A percentile compares a stretch with the other conserved stretches of the same genome.
These are phyloP conservation scores for Cetonia aurata DNA, from an alignment of 2,888 invertebrate species.

Conservation along the genomic window DNA sequence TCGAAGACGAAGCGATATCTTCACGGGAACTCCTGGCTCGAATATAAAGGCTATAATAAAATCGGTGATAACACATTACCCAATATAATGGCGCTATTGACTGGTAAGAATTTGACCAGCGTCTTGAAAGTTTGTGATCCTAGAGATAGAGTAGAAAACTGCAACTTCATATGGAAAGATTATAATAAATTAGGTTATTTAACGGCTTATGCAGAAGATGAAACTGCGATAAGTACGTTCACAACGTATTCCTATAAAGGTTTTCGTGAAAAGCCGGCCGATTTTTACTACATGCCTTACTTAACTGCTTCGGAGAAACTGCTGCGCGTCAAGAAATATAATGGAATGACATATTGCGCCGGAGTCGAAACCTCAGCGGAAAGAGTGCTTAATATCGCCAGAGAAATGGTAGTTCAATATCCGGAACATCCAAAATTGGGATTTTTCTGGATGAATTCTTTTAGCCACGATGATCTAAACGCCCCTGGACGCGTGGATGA, in stretches of 20 bases:
- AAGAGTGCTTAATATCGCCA: conserved; percentile 77
- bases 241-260: conserved; percentile 80
- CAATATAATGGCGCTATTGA: conserved; percentile 86
- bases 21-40: conserved; percentile 66
- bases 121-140: conserved; percentile 70
- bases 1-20: conserved; percentile 78
- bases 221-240: conserved; percentile 79
- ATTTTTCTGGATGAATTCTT: conserved; percentile 84
- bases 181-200: conserved; percentile 79
- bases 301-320: conserved; percentile 75
- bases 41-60: conserved; percentile 68
- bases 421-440: conserved; percentile 77
- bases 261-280: conserved; percentile 80
- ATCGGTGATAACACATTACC: conserved; percentile 91
- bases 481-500: conserved; percentile 77
- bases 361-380: conserved; percentile 76
- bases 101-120: conserved; percentile 71
- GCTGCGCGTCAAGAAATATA: conserved; percentile 43
- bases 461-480: conserved; percentile 80
- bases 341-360: conserved; percentile 65
- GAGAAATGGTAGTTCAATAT: conserved; percentile 76
- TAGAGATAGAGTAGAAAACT: conserved; percentile 72
- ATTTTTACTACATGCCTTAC: conserved; percentile 85
- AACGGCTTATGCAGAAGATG: conserved; percentile 86
- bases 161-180: conserved; percentile 83